Base-by-base conservation (phyloP, 2,888 invertebrate species). In the Octodonta nipae region DNA sequence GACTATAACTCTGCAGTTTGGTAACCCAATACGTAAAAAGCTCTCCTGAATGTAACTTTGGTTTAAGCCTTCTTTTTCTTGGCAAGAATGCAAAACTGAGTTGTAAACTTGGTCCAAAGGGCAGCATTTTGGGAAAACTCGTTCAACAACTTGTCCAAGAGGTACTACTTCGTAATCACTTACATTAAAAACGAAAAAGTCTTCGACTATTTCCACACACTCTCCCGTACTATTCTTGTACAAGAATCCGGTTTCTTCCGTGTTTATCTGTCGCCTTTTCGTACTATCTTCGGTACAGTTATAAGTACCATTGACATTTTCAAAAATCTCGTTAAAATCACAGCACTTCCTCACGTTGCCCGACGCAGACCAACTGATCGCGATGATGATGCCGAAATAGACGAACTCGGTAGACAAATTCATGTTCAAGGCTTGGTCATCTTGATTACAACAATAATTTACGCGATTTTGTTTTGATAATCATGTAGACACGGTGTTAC, bases 41-140 rank as follows among this genome's bases (percentile, higher is more conserved):
- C n/a, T n/a, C n/a, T n/a, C n/a, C n/a, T n/a, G n/a, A n/a, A n/a
- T n/a, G n/a, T n/a, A n/a, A n/a, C n/a, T n/a, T n/a, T n/a, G n/a
- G n/a, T n/a, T n/a, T n/a, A n/a, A n/a, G n/a, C n/a, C n/a, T n/a
- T 35, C 15, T 5, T 30, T 32, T 13, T 39, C 25, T 13, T 35
- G 29, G 15, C 55, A 55, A 4, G 44, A 43, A 34, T 50, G 52
- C 6, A 33, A 27, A 7, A 34, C 14, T 3, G 36, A 28, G 32
- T 51, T 38, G 35, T 52, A 55, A 6, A 39, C 26, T 30, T 38
- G 37, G 6, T 44, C 33, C 4, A 46, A 29, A 4, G 55, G 54
- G 32, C 55, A 55, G 39, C 55, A 55, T 45, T 55, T 55, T 8
- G 47, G 46, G 29, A 52, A 50, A 25, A 36, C 17, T 2, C 5